A percentile compares a stretch with the other conserved stretches of the same genome.
phyloP scores from a whole-genome alignment of 2,797 vertebrate species.

The Gorsachius magnificus region DNA sequence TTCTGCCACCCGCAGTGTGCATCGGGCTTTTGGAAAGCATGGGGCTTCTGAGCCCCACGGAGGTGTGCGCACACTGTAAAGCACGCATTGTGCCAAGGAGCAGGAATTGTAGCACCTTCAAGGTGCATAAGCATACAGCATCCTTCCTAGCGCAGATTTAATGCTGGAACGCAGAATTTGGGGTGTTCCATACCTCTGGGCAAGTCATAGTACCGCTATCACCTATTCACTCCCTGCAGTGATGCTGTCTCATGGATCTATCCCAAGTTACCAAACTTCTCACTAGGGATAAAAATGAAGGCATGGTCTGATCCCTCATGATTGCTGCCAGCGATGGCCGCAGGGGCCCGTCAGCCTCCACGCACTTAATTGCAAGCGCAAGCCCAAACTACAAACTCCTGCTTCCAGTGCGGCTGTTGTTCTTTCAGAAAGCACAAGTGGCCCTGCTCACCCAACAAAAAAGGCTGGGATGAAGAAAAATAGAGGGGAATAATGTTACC shows the following conservation, averaged over 20 bases:
- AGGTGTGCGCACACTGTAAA: neutral
- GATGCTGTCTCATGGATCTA: neutral
- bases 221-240: neutral
- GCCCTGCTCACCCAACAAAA: neutral
- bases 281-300: neutral
- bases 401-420: neutral
- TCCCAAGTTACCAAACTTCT: neutral
- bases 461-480: neutral
- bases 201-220: neutral
- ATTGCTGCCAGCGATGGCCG: neutral
- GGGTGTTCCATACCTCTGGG: neutral
- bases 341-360: accelerated
- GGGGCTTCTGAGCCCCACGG: neutral
- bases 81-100: neutral
- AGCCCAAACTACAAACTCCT: neutral
- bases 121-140: neutral
- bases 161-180: neutral
- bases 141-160: neutral
- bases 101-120: neutral
- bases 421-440: neutral
- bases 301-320: accelerated
- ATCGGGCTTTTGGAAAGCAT: neutral
- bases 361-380: neutral
- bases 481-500: neutral
- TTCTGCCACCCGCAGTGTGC: neutral